Evolutionary conservation across 2,113 vertebrate species (phyloP).

Genomic region (Callionymus lyra): DNA sequence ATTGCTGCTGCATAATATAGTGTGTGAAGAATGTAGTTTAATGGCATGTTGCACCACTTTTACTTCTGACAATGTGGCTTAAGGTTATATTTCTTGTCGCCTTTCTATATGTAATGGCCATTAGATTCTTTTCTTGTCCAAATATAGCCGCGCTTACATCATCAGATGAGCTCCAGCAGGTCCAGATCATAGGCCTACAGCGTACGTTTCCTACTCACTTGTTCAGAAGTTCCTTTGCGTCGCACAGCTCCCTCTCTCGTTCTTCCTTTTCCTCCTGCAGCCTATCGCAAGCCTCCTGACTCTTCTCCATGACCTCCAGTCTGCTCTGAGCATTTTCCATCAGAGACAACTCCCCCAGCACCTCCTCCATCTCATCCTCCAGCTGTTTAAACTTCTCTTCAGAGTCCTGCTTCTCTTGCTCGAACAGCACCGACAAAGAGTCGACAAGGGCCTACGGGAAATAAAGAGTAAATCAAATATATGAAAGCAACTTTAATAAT

Average conservation of each 20-base stretch:
- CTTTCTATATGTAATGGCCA: too few species aligned
- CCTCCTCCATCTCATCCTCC: slow-evolving; percentile 73
- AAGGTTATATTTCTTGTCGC: too few species aligned
- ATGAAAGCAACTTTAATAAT: neutral
- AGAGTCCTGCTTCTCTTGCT: slow-evolving; percentile 65
- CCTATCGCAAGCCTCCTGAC: slow-evolving; percentile 52
- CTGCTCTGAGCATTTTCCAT: slow-evolving; percentile 73
- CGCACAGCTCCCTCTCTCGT: slow-evolving; percentile 61
- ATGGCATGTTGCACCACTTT: too few species aligned
- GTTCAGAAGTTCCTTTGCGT: slow-evolving; percentile 58
- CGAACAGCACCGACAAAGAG: slow-evolving; percentile 62
- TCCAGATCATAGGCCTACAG: too few species aligned
- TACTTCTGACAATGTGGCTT: too few species aligned
- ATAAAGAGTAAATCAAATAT: neutral
- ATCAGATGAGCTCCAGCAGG: too few species aligned
- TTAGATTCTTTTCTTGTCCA: too few species aligned
- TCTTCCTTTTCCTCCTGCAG: slow-evolving; percentile 65
- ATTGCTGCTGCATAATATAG: too few species aligned
- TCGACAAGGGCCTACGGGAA: slow-evolving; percentile 65
- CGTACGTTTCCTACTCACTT: slow-evolving; percentile 62
- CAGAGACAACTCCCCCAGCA: slow-evolving; percentile 74
- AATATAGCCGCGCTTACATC: too few species aligned
- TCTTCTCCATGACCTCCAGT: too few species aligned
- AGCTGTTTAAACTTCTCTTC: slow-evolving; percentile 61
- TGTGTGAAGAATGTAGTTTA: too few species aligned